phyloP scores from a whole-genome alignment of 2,113 vertebrate genomes.

The Indicator maculatus region DNA sequence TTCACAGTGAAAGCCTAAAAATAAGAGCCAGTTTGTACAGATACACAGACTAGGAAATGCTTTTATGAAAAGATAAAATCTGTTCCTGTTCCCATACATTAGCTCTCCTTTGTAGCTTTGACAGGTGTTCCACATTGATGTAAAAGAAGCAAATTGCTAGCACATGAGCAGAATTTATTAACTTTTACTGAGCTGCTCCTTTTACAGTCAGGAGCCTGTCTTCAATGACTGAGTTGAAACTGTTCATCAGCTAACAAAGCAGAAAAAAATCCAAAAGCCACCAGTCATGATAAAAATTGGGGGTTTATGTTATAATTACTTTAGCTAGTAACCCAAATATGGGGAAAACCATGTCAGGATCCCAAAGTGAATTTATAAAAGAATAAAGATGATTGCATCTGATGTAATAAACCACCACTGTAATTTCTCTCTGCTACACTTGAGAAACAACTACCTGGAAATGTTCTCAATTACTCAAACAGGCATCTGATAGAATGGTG shows the following conservation, averaged over 20 bases:
- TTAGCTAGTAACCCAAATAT: neutral
- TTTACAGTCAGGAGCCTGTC: neutral
- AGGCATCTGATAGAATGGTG: neutral
- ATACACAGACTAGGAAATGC: neutral
- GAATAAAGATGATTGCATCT: neutral
- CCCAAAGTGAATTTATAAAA: neutral
- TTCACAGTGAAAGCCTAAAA: neutral
- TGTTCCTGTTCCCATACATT: neutral
- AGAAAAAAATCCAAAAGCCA: neutral
- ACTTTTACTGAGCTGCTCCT: neutral
- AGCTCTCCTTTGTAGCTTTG: neutral
- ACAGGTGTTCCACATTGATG: neutral
- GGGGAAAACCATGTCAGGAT: neutral
- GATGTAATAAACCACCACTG: neutral
- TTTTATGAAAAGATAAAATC: neutral
- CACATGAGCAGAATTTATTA: neutral
- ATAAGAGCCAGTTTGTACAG: neutral
- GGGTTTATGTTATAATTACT: neutral
- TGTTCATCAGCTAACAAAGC: neutral
- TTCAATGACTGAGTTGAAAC: neutral
- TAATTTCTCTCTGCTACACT: neutral
- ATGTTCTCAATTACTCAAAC: neutral
- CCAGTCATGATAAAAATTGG: fast-evolving
- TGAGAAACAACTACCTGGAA: neutral
- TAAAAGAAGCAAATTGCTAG: neutral